phyloP scores from a whole-genome alignment of 2,113 vertebrate species.

The Platichthys stellatus region DNA sequence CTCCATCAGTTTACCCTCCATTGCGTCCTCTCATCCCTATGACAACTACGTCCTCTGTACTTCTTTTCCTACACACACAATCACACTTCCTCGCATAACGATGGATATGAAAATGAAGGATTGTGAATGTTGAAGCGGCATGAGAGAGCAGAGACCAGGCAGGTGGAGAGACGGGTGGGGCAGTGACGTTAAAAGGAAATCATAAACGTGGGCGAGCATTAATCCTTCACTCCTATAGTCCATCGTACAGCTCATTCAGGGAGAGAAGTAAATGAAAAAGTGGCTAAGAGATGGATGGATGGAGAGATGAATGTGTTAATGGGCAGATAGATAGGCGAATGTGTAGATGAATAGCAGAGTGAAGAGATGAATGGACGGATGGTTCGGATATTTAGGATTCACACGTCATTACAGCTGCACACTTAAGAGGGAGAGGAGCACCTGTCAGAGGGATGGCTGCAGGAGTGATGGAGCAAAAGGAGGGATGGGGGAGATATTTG shows the following conservation, averaged over 20 bases:
- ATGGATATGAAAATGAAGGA: constrained; percentile 55
- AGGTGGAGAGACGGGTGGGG: constrained; percentile 23
- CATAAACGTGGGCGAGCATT: constrained; percentile 43
- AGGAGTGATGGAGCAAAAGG: constrained; percentile 24
- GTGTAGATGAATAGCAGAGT: constrained; percentile 47
- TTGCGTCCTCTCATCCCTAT: constrained; percentile 12
- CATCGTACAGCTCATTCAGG: constrained; percentile 44
- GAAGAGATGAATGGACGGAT: constrained; percentile 48
- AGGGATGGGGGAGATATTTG: neutral
- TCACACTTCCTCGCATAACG: neutral
- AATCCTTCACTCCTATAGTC: constrained; percentile 47
- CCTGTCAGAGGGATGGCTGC: constrained; percentile 15
- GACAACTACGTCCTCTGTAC: constrained; percentile 7
- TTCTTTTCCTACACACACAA: constrained; percentile 23
- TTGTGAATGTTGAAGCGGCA: constrained; percentile 19
- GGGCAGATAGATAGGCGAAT: constrained; percentile 31
- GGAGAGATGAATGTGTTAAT: constrained; percentile 49
- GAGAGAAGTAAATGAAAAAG: constrained; percentile 61
- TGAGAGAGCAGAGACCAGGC: constrained; percentile 22
- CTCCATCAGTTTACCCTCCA: constrained; percentile 13
- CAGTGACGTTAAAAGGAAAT: constrained; percentile 33
- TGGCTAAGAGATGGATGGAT: constrained; percentile 47
- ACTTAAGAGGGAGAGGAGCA: constrained; percentile 21
- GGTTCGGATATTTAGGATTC: constrained; percentile 53
- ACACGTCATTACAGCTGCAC: constrained; percentile 41